Evolutionary conservation across 2,888 invertebrate species (phyloP).

Genomic region (Meloe dianella): DNA sequence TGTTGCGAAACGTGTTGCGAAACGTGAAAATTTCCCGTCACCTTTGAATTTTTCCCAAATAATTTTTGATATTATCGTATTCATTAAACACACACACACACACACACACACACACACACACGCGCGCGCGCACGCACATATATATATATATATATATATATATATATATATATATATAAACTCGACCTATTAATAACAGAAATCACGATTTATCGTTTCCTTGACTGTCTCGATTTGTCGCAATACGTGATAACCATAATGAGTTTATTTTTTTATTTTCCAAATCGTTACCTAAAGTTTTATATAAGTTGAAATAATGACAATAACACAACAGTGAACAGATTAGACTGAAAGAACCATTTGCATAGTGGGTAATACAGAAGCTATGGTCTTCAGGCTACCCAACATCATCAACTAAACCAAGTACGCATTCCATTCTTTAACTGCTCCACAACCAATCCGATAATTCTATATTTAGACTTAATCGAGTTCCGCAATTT

Average conservation of each 20-base stretch:
- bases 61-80: not conserved
- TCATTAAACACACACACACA: not conserved
- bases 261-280: not conserved
- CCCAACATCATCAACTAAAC: constrained; percentile 20
- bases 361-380: constrained; percentile 52
- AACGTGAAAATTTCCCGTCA: constrained; percentile 2
- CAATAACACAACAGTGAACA: constrained; percentile 42
- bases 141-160: too few relatives aligned
- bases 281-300: constrained; percentile 6
- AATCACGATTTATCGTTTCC: constrained; percentile 10
- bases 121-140: too few relatives aligned
- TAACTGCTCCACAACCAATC: constrained; percentile 5
- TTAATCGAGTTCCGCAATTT: not conserved
- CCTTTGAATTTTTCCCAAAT: not conserved
- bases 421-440: constrained; percentile 15
- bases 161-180: not conserved
- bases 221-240: constrained; percentile 10
- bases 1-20: not conserved
- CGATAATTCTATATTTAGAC: constrained; percentile 4
- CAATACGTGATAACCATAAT: constrained; percentile 3
- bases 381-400: constrained; percentile 37
- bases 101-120: too few relatives aligned
- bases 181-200: constrained; percentile 5
- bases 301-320: constrained; percentile 4
- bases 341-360: constrained; percentile 49